phyloP scores from a whole-genome alignment of 2,888 invertebrate genomes.

The Ctenicera cuprea region DNA sequence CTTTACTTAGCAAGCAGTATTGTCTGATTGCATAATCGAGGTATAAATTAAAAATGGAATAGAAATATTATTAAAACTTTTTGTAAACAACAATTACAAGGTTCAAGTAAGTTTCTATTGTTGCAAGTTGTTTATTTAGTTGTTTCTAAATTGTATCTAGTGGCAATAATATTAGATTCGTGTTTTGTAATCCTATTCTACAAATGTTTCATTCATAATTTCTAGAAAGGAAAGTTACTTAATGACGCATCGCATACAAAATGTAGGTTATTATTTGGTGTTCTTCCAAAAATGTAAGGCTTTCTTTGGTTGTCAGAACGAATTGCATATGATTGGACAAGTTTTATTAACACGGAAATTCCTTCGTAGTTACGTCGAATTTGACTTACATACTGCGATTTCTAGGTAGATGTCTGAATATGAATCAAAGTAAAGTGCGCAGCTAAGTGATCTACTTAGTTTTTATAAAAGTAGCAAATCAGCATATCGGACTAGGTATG shows the following conservation, averaged over 20 bases:
- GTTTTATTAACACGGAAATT: conserved; percentile 1
- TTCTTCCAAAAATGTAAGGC: conserved; percentile 3
- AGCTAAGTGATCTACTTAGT: conserved; percentile 42
- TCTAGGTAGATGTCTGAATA: too few species aligned
- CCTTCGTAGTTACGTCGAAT: neutral
- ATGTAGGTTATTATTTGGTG: conserved; percentile 11
- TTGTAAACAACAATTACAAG: too few species aligned
- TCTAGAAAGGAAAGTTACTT: conserved; percentile 29
- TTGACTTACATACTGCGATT: too few species aligned
- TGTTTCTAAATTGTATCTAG: too few species aligned
- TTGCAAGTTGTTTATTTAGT: too few species aligned
- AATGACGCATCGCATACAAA: conserved; percentile 13
- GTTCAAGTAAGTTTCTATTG: too few species aligned
- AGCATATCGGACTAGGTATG: conserved; percentile 24
- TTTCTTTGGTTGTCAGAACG: neutral
- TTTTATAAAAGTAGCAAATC: conserved; percentile 34
- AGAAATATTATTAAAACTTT: too few species aligned
- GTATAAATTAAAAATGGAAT: too few species aligned
- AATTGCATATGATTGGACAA: neutral
- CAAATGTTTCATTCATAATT: conserved; percentile 28
- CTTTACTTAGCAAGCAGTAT: too few species aligned
- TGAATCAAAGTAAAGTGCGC: conserved; percentile 32
- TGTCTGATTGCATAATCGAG: too few species aligned
- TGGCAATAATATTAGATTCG: too few species aligned
- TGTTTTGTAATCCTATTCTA: neutral